A percentile compares a stretch with the other conserved stretches of the same genome.
Evolutionary conservation across 2,888 invertebrate genomes (phyloP).

Genomic region (Diaperis boleti): DNA sequence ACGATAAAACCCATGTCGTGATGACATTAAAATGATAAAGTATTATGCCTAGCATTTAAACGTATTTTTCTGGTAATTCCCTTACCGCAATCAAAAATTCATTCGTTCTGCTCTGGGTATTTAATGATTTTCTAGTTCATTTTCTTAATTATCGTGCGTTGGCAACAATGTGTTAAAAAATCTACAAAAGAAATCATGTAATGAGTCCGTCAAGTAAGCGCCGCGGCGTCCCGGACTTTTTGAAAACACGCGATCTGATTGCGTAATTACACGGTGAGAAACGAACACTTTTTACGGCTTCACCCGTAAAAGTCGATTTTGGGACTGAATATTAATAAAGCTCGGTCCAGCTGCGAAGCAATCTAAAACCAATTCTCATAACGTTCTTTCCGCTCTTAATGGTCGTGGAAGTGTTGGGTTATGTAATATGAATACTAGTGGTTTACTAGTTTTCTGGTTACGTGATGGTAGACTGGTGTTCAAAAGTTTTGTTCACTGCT

Average conservation of each 20-base stretch:
- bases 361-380: conserved; percentile 35
- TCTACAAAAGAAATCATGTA: conserved; percentile 32
- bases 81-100: conserved; percentile 31
- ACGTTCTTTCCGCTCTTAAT: conserved; percentile 22
- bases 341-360: conserved; percentile 33
- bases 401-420: background rate
- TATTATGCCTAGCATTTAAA: conserved; percentile 37
- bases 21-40: conserved; percentile 39
- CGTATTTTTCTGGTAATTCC: conserved; percentile 24
- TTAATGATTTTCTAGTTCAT: conserved; percentile 30
- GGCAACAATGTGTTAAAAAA: background rate
- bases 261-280: conserved; percentile 52
- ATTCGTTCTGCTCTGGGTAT: conserved; percentile 22
- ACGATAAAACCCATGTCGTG: conserved; percentile 36
- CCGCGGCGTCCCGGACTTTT: conserved; percentile 52
- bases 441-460: too few relatives aligned
- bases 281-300: background rate
- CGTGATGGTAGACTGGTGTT: too few relatives aligned
- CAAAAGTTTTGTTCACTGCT: too few relatives aligned
- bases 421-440: too few relatives aligned
- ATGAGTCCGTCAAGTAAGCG: conserved; percentile 50
- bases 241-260: conserved; percentile 56
- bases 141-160: conserved; percentile 29
- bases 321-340: conserved; percentile 40
- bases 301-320: background rate